phyloP scores from a whole-genome alignment of 2,113 vertebrate genomes.

The Pterocles gutturalis region DNA sequence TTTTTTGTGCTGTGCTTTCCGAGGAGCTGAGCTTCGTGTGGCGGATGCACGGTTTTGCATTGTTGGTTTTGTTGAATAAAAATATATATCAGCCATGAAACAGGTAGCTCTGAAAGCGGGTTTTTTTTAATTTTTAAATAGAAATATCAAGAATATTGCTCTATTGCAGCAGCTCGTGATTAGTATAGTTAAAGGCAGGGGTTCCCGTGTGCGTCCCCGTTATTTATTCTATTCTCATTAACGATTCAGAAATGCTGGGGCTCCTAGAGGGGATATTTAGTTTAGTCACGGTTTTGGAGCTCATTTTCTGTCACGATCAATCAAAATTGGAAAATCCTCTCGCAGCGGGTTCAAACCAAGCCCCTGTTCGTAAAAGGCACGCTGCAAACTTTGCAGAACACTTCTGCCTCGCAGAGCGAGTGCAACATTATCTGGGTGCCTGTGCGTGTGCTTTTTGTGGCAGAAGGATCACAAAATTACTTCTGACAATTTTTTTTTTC shows the following conservation, averaged over 20 bases:
- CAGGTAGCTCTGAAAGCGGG: background rate
- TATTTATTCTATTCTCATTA: background rate
- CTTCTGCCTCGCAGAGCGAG: background rate
- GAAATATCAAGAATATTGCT: background rate
- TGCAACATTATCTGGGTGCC: background rate
- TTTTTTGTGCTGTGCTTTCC: background rate
- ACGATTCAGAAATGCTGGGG: background rate
- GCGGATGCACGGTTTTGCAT: accelerated
- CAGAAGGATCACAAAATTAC: background rate
- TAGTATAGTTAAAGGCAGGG: accelerated
- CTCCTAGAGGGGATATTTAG: background rate
- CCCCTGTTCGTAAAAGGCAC: too few relatives aligned
- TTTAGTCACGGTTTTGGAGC: background rate
- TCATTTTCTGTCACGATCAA: background rate
- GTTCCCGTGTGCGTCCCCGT: background rate
- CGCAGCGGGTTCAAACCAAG: background rate
- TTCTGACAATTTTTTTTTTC: slow-evolving; percentile 6
- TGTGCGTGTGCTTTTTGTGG: background rate
- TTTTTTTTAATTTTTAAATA: background rate
- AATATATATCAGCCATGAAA: accelerated
- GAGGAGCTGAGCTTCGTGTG: background rate
- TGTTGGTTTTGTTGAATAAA: background rate
- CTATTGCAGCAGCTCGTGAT: too few relatives aligned
- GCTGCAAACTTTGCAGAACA: background rate
- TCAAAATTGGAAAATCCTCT: background rate